phyloP scores from a whole-genome alignment of 1,140 invertebrate species.

The Atopsyche davidsoni region DNA sequence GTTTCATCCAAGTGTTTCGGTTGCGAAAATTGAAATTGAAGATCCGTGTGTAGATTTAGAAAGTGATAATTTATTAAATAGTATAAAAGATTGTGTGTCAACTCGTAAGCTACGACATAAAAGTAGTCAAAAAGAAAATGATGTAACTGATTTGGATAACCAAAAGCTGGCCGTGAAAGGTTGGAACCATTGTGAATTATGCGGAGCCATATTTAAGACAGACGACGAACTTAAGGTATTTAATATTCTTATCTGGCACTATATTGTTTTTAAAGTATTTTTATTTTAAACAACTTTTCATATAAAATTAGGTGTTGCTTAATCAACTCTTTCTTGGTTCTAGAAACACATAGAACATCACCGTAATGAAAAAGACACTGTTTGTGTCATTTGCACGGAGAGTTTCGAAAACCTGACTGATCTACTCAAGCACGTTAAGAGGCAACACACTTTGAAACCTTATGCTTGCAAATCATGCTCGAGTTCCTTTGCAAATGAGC shows the following conservation, averaged over 20 bases:
- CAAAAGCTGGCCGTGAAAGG: no score
- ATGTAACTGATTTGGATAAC: no score
- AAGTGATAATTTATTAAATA: no score
- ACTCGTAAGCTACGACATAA: no score
- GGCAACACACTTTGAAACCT: conserved; percentile 2
- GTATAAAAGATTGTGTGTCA: no score
- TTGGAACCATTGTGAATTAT: conserved; percentile 4
- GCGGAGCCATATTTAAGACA: conserved; percentile 4
- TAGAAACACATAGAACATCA: conserved; percentile 2
- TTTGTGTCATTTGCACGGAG: conserved; percentile 6
- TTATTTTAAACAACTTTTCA: not conserved
- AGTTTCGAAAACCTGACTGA: not conserved
- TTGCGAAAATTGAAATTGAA: no score
- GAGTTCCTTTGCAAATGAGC: not conserved
- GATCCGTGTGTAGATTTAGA: no score
- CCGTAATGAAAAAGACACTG: not conserved
- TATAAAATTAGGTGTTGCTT: not conserved
- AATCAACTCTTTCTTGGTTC: no score
- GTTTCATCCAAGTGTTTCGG: no score
- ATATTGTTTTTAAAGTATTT: no score
- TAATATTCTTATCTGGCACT: no score
- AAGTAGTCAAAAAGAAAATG: no score
- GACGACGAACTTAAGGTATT: not conserved
- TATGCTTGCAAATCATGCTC: conserved; percentile 1
- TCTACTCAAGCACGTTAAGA: conserved; percentile 8